phyloP scores from a whole-genome alignment of 2,888 invertebrate genomes.

The Tineola bisselliella region DNA sequence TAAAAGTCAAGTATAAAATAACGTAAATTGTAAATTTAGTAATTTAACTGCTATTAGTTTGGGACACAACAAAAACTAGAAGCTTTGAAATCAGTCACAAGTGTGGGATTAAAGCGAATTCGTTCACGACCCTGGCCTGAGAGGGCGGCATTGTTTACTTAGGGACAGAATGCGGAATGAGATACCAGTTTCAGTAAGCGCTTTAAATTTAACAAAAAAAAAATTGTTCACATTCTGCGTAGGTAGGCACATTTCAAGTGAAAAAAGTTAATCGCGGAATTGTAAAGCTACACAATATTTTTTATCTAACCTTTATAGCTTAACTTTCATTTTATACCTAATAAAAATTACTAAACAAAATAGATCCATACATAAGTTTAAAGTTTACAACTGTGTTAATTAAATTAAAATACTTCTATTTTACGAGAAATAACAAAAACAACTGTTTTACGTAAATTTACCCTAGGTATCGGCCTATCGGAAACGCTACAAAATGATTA shows the following conservation, averaged over 20 bases:
- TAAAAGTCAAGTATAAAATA: neutral
- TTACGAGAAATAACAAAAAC: constrained; percentile 30
- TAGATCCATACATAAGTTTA: no score
- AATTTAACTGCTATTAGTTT: constrained; percentile 1
- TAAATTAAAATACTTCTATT: neutral
- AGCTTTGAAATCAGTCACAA: neutral
- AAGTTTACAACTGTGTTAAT: neutral
- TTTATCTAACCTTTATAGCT: no score
- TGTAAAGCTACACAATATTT: no score
- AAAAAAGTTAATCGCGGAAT: no score
- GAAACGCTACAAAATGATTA: constrained; percentile 53
- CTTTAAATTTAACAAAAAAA: neutral
- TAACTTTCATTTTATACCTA: no score
- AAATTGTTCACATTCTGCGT: neutral
- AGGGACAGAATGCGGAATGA: neutral
- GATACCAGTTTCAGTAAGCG: neutral
- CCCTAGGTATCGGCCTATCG: constrained; percentile 44
- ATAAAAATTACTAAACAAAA: no score
- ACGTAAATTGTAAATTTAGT: neutral
- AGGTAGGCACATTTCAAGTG: no score
- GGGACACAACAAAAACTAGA: neutral
- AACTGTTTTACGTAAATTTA: constrained; percentile 55
- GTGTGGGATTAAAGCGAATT: neutral
- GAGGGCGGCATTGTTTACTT: neutral
- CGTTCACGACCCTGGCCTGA: neutral